Base-by-base conservation (phyloP, 1,140 invertebrate genomes). In the Heliothis subflexa region DNA sequence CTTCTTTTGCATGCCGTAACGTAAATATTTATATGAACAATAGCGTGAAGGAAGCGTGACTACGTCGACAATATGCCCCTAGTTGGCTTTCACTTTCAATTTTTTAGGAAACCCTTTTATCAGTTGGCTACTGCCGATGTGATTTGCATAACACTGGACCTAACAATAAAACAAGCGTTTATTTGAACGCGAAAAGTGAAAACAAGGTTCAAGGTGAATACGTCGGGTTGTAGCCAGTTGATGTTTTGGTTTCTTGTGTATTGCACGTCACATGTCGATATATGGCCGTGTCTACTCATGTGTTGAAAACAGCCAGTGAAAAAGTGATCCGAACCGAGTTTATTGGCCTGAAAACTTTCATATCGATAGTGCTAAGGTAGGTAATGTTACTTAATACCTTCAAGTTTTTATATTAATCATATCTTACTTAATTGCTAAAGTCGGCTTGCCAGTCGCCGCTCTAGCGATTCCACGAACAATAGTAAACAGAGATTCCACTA, bases 151-250 rank as follows among this genome's bases (percentile, higher is more conserved):
- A 94, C 87, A 93, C 83, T 89, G 87, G 81, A 84, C 88, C 83
- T 88, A 89, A 93, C 89, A 93, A 92, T 92, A 93, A 92, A 91
- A 89, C 77, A 77, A 79, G 76, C 79, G 88, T 91, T 92, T 92
- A 91, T 91, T 92, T 92, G 83, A 82, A 87, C 85, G 89, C 87
- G 86, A 93, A 93, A 93, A 94, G 93, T 91, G 93, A 94, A 94
- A 94, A 92, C 91, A 78, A 76, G 81, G 90, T 90, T 92, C 90
- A 93, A 93, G 88, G 89, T 91, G 82, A 89, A 81, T 80, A 68
- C 76, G 33, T 78, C 64, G 71, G 74, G 79, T 73, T 79, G 73
- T 84, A 79, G 86, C 84, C 89, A 94, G 92, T 94, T 83, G 78
- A 87, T 82, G 84, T 86, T 88, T 89, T 78, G 88, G 80, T 89